phyloP scores from a whole-genome alignment of 2,113 vertebrate species.

The Rhegmatorhina hoffmannsi region DNA sequence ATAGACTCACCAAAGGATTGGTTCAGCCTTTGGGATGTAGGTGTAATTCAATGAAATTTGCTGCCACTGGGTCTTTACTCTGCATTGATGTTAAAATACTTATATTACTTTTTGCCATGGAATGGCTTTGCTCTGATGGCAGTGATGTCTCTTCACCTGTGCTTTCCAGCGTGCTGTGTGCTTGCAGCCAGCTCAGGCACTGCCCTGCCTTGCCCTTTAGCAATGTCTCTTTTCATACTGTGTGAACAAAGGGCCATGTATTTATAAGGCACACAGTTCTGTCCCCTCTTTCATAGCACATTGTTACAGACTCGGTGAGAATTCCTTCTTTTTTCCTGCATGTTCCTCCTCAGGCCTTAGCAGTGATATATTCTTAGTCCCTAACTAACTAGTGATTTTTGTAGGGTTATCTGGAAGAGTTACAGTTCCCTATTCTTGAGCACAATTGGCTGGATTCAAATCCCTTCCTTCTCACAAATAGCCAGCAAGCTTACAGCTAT shows the following conservation, averaged over 20 bases:
- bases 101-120: not conserved
- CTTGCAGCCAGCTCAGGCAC: not conserved
- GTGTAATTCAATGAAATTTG: not conserved
- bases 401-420: not conserved
- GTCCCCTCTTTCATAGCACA: not conserved
- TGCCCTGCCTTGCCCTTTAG: not conserved
- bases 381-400: not conserved
- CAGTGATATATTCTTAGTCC: not conserved
- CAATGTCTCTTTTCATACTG: not conserved
- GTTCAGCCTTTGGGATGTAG: not conserved
- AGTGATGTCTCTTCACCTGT: not conserved
- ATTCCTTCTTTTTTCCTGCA: not conserved
- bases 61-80: not conserved
- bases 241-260: fast-evolving
- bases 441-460: not conserved
- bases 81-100: not conserved
- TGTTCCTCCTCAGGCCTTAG: not conserved
- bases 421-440: not conserved
- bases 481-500: not conserved
- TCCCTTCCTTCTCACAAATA: not conserved
- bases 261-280: not conserved
- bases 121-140: not conserved
- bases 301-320: not conserved
- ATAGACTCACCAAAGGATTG: not conserved
- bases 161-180: not conserved